Percentiles rank a stretch among this genome's conserved stretches.
Evolutionary conservation across 2,888 invertebrate genomes (phyloP).

Genomic region (Pemphredon lugubris): DNA sequence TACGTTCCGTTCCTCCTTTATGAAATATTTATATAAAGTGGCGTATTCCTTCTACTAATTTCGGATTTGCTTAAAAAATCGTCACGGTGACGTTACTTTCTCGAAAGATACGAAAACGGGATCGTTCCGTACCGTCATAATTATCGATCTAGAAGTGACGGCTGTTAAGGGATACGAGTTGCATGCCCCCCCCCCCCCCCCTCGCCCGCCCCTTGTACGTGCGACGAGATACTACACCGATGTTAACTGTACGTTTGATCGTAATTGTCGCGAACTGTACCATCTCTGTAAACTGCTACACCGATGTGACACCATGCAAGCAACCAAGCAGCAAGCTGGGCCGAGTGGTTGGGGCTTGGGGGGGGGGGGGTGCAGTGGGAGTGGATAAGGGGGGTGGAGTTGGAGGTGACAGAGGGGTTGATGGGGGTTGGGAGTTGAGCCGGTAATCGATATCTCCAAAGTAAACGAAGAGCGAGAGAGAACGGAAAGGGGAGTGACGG

Average conservation of each 20-base stretch:
- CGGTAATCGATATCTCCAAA: constrained; percentile 80
- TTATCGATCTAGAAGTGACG: neutral
- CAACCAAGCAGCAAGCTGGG: constrained; percentile 71
- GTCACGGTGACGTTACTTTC: constrained; percentile 6
- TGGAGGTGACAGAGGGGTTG: constrained; percentile 64
- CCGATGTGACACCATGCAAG: constrained; percentile 77
- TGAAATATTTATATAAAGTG: constrained; percentile 48
- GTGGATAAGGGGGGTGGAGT: constrained; percentile 59
- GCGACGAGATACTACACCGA: constrained; percentile 51
- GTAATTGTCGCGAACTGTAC: constrained; percentile 69
- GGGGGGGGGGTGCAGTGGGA: constrained; percentile 58
- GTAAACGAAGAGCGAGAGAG: constrained; percentile 77
- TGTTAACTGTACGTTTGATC: constrained; percentile 64
- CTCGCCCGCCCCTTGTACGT: no score
- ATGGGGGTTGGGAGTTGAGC: constrained; percentile 77
- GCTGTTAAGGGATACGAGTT: neutral
- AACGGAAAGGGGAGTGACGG: constrained; percentile 48
- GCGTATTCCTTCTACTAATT: neutral
- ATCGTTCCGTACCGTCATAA: neutral
- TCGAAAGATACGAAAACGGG: no score
- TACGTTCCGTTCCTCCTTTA: constrained; percentile 41
- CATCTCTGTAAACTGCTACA: constrained; percentile 77
- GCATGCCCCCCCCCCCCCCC: constrained; percentile 19
- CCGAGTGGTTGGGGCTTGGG: constrained; percentile 63
- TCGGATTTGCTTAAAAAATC: constrained; percentile 1